Percentiles rank a stretch among this genome's conserved stretches.
These are phyloP conservation scores for Cydia pomonella DNA, from an alignment of 1,140 invertebrate genomes.

Conservation along the genomic window DNA sequence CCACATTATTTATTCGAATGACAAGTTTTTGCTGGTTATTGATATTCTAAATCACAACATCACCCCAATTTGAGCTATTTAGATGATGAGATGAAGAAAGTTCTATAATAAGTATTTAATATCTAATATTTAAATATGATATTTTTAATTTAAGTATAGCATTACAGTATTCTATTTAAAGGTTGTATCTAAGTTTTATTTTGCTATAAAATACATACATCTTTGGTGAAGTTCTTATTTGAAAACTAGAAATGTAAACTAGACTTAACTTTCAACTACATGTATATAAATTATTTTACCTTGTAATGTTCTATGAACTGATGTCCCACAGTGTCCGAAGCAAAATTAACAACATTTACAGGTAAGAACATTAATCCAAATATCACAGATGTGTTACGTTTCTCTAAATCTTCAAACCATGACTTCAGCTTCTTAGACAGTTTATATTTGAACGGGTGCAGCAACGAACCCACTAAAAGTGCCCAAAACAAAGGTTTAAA, in stretches of 20 bases:
- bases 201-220: not conserved
- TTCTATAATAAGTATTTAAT: too few relatives aligned
- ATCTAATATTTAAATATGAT: too few relatives aligned
- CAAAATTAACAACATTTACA: conserved; percentile 85
- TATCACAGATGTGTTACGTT: conserved; percentile 82
- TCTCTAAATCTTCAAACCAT: conserved; percentile 86
- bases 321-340: conserved; percentile 86
- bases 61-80: too few relatives aligned
- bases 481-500: conserved; percentile 97
- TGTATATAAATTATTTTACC: conserved; percentile 54
- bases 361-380: conserved; percentile 89
- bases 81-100: too few relatives aligned
- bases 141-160: too few relatives aligned
- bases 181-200: not conserved
- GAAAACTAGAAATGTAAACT: not conserved
- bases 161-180: too few relatives aligned
- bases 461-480: conserved; percentile 92
- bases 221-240: not conserved
- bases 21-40: too few relatives aligned
- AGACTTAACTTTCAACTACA: not conserved
- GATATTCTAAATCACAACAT: too few relatives aligned
- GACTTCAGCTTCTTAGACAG: conserved; percentile 85
- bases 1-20: too few relatives aligned
- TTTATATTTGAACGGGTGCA: conserved; percentile 93
- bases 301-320: conserved; percentile 83